These are phyloP conservation scores for Montipora capitata DNA, from an alignment of 92 coral and sea anemone genomes.

Conservation along the genomic window DNA sequence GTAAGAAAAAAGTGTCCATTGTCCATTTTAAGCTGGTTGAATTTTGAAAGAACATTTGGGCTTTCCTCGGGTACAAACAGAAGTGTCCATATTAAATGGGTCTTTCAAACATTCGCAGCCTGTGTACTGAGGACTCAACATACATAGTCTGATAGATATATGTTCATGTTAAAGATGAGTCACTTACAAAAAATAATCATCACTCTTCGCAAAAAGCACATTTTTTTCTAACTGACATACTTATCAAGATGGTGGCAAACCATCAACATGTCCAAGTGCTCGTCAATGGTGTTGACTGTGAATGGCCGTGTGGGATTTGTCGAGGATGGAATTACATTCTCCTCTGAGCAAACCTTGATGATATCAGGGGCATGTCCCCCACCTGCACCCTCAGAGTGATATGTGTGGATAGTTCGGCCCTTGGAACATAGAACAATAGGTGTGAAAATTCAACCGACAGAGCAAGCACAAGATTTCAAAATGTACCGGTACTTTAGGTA, in stretches of 20 bases:
- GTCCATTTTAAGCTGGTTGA: too few species aligned
- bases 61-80: too few species aligned
- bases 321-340: conserved; percentile 78
- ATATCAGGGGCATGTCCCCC: conserved; percentile 87
- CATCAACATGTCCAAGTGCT: conserved; percentile 85
- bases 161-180: too few species aligned
- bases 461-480: neutral
- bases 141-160: too few species aligned
- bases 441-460: neutral
- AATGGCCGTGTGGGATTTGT: conserved; percentile 82
- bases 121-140: too few species aligned
- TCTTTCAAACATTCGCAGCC: too few species aligned
- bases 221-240: conserved; percentile 18
- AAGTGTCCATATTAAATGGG: too few species aligned
- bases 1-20: too few species aligned
- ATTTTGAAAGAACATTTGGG: too few species aligned
- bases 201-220: neutral
- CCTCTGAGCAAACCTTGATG: conserved; percentile 78
- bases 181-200: too few species aligned
- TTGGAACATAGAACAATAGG: neutral
- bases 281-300: conserved; percentile 80
- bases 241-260: conserved; percentile 79
- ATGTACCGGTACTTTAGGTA: too few species aligned
- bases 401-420: conserved; percentile 82
- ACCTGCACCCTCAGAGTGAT: conserved; percentile 85